A percentile compares a stretch with the other conserved stretches of the same genome.
phyloP scores from a whole-genome alignment of 2,113 vertebrate species.

The Numenius arquata region DNA sequence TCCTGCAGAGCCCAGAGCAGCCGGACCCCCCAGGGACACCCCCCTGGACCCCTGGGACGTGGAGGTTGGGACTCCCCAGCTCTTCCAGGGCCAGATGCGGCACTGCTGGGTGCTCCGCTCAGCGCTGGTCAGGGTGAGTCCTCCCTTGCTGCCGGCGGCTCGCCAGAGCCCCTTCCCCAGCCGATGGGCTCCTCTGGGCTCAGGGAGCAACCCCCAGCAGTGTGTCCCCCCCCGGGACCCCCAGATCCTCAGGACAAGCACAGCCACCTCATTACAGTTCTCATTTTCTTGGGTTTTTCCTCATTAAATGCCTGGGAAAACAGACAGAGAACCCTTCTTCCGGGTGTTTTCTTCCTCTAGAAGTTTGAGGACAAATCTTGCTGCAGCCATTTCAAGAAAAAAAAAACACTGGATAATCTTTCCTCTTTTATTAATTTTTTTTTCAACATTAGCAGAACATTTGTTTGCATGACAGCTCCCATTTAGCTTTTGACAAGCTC shows the following conservation, averaged over 20 bases:
- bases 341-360: background rate
- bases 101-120: conserved; percentile 78
- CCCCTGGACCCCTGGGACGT: conserved; percentile 75
- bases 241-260: rapidly evolving
- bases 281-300: background rate
- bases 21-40: conserved; percentile 2
- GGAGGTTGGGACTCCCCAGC: conserved; percentile 64
- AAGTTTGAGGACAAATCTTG: background rate
- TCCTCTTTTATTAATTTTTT: background rate
- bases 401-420: background rate
- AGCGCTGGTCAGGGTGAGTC: conserved; percentile 76
- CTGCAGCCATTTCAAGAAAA: background rate
- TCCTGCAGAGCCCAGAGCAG: conserved; percentile 72
- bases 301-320: background rate
- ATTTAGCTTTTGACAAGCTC: conserved; percentile 25
- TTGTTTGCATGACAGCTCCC: conserved; percentile 14
- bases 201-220: background rate
- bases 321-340: background rate
- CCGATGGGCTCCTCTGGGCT: rapidly evolving
- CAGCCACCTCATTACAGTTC: rapidly evolving
- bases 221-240: background rate
- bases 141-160: background rate
- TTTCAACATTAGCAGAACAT: background rate
- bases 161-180: rapidly evolving
- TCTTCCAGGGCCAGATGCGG: conserved; percentile 70